A percentile compares a stretch with the other conserved stretches of the same genome.
Conservation (phyloP, 2,113 vertebrate genomes). For the Donacobius atricapilla region DNA sequence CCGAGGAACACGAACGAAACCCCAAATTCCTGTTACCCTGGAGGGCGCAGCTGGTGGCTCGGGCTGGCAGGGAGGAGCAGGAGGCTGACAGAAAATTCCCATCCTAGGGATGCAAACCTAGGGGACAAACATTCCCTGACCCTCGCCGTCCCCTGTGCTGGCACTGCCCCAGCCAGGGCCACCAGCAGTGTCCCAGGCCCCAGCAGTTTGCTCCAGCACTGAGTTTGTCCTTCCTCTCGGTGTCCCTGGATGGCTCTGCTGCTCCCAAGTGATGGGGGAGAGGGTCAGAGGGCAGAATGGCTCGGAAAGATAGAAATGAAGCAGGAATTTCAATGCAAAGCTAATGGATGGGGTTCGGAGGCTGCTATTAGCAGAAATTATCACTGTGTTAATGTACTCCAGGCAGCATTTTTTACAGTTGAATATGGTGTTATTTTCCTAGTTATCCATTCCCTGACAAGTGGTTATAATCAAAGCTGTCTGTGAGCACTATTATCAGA, state of each 20-base stretch:
- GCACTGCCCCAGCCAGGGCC: not conserved
- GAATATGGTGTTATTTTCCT: constrained; percentile 62
- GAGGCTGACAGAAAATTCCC: not conserved
- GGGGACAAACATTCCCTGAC: not conserved
- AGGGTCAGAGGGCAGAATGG: not conserved
- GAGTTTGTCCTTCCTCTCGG: fast-evolving
- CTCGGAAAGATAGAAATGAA: constrained; percentile 2
- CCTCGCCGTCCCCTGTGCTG: fast-evolving
- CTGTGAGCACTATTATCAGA: constrained; percentile 63
- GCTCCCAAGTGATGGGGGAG: not conserved
- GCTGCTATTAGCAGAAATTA: constrained; percentile 61
- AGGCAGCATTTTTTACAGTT: constrained; percentile 51
- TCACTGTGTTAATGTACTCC: constrained; percentile 58
- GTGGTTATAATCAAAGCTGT: constrained; percentile 68
- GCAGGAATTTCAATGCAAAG: not conserved
- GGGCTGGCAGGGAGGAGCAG: not conserved
- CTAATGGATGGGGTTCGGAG: constrained; percentile 20
- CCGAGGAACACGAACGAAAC: not conserved
- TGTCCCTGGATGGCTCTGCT: not conserved
- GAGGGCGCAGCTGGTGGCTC: fast-evolving
- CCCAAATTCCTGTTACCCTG: fast-evolving
- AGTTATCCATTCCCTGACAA: constrained; percentile 52
- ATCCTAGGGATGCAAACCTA: fast-evolving
- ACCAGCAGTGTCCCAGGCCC: fast-evolving
- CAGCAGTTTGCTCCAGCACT: fast-evolving